Evolutionary conservation across 1,140 invertebrate genomes (phyloP), one percentile per base, ranked within the genome.

Genomic region (Cydia fagiglandana): DNA sequence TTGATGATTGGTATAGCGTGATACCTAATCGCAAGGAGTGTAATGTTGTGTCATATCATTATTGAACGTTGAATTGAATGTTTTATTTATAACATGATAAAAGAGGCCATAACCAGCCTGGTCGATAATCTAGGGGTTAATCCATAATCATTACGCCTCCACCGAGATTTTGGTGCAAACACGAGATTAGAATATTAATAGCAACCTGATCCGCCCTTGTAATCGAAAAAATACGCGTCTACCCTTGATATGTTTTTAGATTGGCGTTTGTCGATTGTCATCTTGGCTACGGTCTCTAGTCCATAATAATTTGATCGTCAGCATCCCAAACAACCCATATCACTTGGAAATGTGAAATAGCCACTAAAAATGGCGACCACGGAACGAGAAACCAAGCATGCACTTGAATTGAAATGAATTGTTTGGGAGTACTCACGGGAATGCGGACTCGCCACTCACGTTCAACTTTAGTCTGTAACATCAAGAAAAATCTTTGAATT

Each of bases 321-420:
- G 30, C 64, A 68, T 38, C 30, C 28, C 30, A 68, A 24, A 34
- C 28, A 34, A 12, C 5, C 34, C 15, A 68, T 34, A n/a, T 38
- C 64, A 68, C 3, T 38, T 30, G 1, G 30, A 68, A 34, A 34
- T 30, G 28, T 76, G 64, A 76, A 75, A 47, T 64, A 17, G 64
- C 53, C 66, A 64, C 45, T 47, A 47, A 47, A 47, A 47, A 73
- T 77, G 73, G 75, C 75, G 75, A 80, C 80, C 81, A 77, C 81
- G 79, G 76, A 70, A 76, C 81, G 77, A 70, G 73, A 66, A 56
- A 17, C 15, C 53, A 56, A 78, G 76, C 77, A 83, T 74, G 79
- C 87, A 85, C 80, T 81, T 75, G 64, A 83, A 89, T 88, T 56
- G 15, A 56, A 20, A 56, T 56, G 53, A 56, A 56, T 56, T 56